Evolutionary conservation across 2,888 invertebrate species (phyloP).

Genomic region (Tipula confusa): DNA sequence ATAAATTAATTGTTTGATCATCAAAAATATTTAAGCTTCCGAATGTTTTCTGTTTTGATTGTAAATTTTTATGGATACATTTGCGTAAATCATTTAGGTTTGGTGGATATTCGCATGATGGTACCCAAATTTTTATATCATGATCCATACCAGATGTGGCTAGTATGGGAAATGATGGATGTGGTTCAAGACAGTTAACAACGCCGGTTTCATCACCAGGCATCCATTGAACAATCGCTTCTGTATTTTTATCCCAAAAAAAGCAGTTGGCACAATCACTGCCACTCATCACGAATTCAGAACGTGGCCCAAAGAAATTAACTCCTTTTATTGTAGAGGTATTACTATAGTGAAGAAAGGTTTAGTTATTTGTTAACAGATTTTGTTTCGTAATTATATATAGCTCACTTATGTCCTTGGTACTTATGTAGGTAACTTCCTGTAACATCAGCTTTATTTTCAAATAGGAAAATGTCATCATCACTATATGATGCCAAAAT

Average conservation of each 20-base stretch:
- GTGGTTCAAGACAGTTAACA: constrained; percentile 89
- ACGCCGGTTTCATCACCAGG: constrained; percentile 77
- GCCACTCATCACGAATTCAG: constrained; percentile 87
- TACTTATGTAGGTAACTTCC: constrained; percentile 55
- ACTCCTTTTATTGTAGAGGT: constrained; percentile 82
- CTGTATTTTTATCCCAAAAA: constrained; percentile 86
- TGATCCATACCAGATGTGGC: constrained; percentile 85
- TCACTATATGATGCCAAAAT: constrained; percentile 92
- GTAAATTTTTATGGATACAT: constrained; percentile 38
- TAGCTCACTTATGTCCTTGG: constrained; percentile 56
- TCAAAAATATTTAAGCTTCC: constrained; percentile 38
- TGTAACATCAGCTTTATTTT: constrained; percentile 54
- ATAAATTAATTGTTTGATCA: constrained; percentile 43
- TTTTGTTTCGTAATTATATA: neutral
- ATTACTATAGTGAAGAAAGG: constrained; percentile 54
- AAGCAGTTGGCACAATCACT: constrained; percentile 86
- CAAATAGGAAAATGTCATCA: constrained; percentile 86
- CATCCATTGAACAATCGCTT: constrained; percentile 85
- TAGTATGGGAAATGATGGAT: constrained; percentile 79
- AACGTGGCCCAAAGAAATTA: constrained; percentile 86
- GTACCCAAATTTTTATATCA: constrained; percentile 91
- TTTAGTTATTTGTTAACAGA: neutral
- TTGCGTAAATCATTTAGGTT: constrained; percentile 40
- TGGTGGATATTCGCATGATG: constrained; percentile 54
- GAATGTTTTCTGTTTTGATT: neutral